phyloP scores from a whole-genome alignment of 2,888 invertebrate genomes.

The Megamerina dolium region DNA sequence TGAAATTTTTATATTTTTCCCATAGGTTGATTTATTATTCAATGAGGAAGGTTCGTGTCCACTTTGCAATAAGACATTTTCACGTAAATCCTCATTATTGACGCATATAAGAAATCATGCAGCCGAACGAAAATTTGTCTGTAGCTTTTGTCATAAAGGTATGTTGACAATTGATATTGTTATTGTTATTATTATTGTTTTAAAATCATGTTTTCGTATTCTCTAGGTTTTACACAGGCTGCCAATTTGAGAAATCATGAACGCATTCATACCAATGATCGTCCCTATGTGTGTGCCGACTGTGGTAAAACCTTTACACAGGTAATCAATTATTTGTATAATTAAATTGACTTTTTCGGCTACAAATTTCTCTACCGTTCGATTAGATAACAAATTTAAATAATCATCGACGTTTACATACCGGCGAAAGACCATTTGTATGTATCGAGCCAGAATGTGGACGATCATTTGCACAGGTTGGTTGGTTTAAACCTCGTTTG shows the following conservation, averaged over 20 bases:
- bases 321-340: constrained; percentile 19
- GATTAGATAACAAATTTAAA: constrained; percentile 47
- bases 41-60: constrained; percentile 50
- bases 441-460: constrained; percentile 50
- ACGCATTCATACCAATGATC: constrained; percentile 50
- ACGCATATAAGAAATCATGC: constrained; percentile 51
- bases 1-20: constrained; percentile 2
- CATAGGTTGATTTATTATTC: constrained; percentile 48
- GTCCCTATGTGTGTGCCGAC: constrained; percentile 48
- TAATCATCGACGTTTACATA: constrained; percentile 49
- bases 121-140: constrained; percentile 49
- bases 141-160: constrained; percentile 50
- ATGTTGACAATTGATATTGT: constrained; percentile 11
- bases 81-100: constrained; percentile 48
- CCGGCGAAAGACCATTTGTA: constrained; percentile 49
- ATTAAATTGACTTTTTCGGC: background rate
- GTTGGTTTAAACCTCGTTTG: background rate
- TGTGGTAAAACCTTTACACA: constrained; percentile 51
- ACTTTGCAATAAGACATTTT: constrained; percentile 49
- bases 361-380: too few relatives aligned
- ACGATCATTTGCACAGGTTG: constrained; percentile 49
- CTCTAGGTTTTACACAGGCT: constrained; percentile 48
- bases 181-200: background rate
- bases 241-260: constrained; percentile 50
- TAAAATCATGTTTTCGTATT: background rate